phyloP scores from a whole-genome alignment of 2,888 invertebrate genomes.

The Drosophila flavopinicola region DNA sequence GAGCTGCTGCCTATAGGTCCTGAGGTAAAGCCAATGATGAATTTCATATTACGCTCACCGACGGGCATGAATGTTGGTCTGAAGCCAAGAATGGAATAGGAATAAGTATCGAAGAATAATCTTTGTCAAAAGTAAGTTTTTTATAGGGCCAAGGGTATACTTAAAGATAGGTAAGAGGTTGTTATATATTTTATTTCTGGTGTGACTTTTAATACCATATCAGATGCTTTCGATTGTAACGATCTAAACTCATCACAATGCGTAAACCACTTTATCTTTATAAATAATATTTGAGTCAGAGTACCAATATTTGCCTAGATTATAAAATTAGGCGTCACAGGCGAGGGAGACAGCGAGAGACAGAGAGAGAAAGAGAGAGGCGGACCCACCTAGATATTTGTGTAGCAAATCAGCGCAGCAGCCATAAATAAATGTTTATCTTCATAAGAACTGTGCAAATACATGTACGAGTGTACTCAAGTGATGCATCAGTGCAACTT shows the following conservation, averaged over 20 bases:
- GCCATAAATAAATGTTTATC: constrained; percentile 50
- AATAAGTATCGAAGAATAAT: too few relatives aligned
- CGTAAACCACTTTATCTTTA: constrained; percentile 11
- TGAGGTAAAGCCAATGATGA: constrained; percentile 62
- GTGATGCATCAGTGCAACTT: constrained; percentile 37
- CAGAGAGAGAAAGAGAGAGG: not conserved
- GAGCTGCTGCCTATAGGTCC: constrained; percentile 70
- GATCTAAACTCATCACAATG: not conserved
- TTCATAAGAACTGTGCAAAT: constrained; percentile 38
- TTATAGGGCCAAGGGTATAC: not conserved
- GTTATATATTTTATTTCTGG: not conserved
- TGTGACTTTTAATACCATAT: not conserved
- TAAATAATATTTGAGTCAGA: constrained; percentile 42
- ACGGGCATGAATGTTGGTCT: constrained; percentile 71
- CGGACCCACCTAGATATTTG: constrained; percentile 40
- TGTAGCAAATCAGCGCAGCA: constrained; percentile 48
- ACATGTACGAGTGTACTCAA: constrained; percentile 11
- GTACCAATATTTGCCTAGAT: constrained; percentile 53
- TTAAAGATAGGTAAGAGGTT: not conserved
- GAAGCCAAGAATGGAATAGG: constrained; percentile 43
- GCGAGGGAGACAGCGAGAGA: not conserved
- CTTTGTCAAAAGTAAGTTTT: not conserved
- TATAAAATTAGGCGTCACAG: constrained; percentile 40
- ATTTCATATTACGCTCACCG: constrained; percentile 70
- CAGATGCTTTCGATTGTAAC: constrained; percentile 6